A percentile compares a stretch with the other conserved stretches of the same genome.
Evolutionary conservation across 2,113 vertebrate genomes (phyloP).

Genomic region (Petaurus breviceps): DNA sequence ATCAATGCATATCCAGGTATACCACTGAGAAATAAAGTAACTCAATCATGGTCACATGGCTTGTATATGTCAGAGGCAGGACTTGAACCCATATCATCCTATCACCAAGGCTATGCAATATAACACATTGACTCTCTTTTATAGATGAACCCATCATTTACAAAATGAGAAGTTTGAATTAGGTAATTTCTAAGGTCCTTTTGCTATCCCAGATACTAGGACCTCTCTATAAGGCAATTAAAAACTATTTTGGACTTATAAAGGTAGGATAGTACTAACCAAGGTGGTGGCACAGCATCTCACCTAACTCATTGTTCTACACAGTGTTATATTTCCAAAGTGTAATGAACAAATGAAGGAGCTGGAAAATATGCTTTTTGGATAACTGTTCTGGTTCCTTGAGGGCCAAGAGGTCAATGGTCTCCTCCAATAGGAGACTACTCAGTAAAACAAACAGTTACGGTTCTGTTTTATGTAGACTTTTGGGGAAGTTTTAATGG

Average conservation of each 20-base stretch:
- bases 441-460: background rate
- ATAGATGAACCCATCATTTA: background rate
- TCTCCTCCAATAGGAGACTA: background rate
- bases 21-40: background rate
- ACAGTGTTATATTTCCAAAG: background rate
- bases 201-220: background rate
- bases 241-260: background rate
- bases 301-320: background rate
- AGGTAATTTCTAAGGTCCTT: background rate
- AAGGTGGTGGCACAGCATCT: background rate
- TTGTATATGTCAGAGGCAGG: background rate
- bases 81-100: background rate
- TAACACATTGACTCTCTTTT: background rate
- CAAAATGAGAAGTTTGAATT: background rate
- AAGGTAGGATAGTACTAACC: background rate
- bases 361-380: background rate
- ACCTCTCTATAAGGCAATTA: background rate
- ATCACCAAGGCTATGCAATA: background rate
- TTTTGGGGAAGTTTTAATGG: background rate
- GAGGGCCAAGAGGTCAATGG: background rate
- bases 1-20: background rate
- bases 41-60: background rate
- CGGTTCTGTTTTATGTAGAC: background rate
- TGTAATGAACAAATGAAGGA: background rate
- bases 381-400: background rate